A percentile compares a stretch with the other conserved stretches of the same genome.
Conservation (phyloP, 2,888 invertebrate species). For the Macrophya alboannulata region DNA sequence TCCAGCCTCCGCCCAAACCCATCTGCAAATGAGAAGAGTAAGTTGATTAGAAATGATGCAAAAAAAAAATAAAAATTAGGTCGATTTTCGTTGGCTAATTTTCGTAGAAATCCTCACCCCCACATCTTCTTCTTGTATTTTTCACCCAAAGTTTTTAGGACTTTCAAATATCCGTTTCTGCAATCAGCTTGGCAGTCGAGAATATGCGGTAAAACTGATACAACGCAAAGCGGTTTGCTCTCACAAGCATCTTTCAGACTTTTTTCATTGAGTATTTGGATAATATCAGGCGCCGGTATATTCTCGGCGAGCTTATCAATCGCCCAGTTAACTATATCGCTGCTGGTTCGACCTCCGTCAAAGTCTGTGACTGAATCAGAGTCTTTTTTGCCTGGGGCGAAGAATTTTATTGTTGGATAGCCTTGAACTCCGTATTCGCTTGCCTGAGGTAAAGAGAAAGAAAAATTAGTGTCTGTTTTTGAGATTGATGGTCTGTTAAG, state of each 20-base stretch:
- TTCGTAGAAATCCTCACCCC: conserved; percentile 86
- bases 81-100: neutral
- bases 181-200: conserved; percentile 97
- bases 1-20: conserved; percentile 98
- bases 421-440: conserved; percentile 93
- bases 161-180: conserved; percentile 91
- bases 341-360: conserved; percentile 94
- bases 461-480: neutral
- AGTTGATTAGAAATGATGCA: conserved; percentile 59
- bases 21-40: conserved; percentile 81
- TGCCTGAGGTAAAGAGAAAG: conserved; percentile 79
- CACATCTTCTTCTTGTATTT: conserved; percentile 97
- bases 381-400: conserved; percentile 89
- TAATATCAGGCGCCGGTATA: conserved; percentile 94
- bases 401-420: conserved; percentile 98
- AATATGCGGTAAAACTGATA: conserved; percentile 96
- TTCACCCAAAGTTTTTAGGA: conserved; percentile 89
- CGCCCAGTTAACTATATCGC: conserved; percentile 96
- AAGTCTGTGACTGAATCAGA: conserved; percentile 90
- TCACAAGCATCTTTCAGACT: conserved; percentile 90
- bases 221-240: conserved; percentile 94
- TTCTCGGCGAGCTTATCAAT: conserved; percentile 92
- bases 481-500: neutral
- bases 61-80: neutral
- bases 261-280: conserved; percentile 84